Evolutionary conservation across 2,113 vertebrate species (phyloP), one percentile per base, ranked within the genome.

Genomic region (Malurus melanocephalus): DNA sequence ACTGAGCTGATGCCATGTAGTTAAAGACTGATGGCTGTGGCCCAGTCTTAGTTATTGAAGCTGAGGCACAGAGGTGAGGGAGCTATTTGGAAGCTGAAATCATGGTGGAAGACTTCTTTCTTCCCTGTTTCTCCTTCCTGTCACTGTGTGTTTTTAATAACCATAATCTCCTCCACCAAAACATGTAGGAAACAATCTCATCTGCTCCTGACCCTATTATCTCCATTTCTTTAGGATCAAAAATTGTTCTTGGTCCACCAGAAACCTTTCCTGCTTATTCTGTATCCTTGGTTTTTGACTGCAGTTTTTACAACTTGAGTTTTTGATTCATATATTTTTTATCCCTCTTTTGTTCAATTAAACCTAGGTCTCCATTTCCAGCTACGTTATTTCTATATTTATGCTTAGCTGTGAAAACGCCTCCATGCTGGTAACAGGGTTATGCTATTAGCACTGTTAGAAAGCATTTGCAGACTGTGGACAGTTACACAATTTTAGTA

Each of bases 71-170:
- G 2, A 80, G 69, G 15, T 16, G 9, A 91, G 35, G n/a, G 17
- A 8, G 10, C 14, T 60, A 27, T 48, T 65, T 16, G 18, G 84
- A 46, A 42, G 32, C 33, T 20, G 11, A 67, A 80, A 71, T 10
- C 2, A 2, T 0, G 1, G 20, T n/a, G 8, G 30, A 1, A 51
- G n/a, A 62, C 18, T 33, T 65, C 9, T 32, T 78, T 60, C 33
- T 43, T 86, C 32, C 5, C 2, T 19, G 43, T 21, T 62, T 88
- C 30, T 78, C n/a, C 49, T 81, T 75, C 28, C 18, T 67, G 20
- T 61, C 2, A 4, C 48, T 27, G n/a, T 0, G 1, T 67, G 51
- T 6, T 82, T 73, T 72, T 52, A 62, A 74, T 27, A 52, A 28
- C 78, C 7, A 26, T 22, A 22, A 30, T 59, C 51, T 49, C 33